These are phyloP conservation scores for Leguminivora glycinivorella DNA, from an alignment of 1,140 invertebrate species.

Conservation along the genomic window DNA sequence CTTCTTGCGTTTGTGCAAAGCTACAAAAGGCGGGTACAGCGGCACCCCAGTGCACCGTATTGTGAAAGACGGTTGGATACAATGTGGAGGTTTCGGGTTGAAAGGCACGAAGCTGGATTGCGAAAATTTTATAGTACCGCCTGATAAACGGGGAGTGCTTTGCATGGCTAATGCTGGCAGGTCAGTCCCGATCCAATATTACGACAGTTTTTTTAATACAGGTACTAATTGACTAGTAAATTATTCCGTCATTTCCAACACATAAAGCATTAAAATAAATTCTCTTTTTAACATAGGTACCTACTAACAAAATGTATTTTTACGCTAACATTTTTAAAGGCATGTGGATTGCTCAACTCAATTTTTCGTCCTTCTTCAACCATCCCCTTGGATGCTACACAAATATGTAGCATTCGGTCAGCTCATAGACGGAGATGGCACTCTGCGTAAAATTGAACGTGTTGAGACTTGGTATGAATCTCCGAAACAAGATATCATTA, in stretches of 20 bases:
- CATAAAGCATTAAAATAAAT: too few relatives aligned
- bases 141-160: slow-evolving; percentile 76
- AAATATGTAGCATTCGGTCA: slow-evolving; percentile 90
- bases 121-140: slow-evolving; percentile 80
- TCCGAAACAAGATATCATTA: slow-evolving; percentile 66
- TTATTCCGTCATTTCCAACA: too few relatives aligned
- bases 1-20: slow-evolving; percentile 72
- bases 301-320: too few relatives aligned
- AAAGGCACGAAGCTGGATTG: slow-evolving; percentile 63
- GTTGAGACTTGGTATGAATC: slow-evolving; percentile 76
- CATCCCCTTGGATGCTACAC: slow-evolving; percentile 86
- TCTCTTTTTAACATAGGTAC: too few relatives aligned
- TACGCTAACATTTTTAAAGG: slow-evolving; percentile 41
- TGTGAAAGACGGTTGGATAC: slow-evolving; percentile 77
- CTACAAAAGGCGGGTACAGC: slow-evolving; percentile 63
- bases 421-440: slow-evolving; percentile 77
- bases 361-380: slow-evolving; percentile 88
- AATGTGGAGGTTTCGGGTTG: slow-evolving; percentile 74
- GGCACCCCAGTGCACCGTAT: slow-evolving; percentile 76
- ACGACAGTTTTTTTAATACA: too few relatives aligned
- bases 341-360: slow-evolving; percentile 85
- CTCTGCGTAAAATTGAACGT: slow-evolving; percentile 74
- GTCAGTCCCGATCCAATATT: slow-evolving; percentile 40
- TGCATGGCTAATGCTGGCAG: slow-evolving; percentile 79
- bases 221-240: too few relatives aligned